Evolutionary conservation across 2,797 vertebrate genomes (phyloP), one percentile per base, ranked within the genome.

Genomic region (Kryptolebias ocellatus): DNA sequence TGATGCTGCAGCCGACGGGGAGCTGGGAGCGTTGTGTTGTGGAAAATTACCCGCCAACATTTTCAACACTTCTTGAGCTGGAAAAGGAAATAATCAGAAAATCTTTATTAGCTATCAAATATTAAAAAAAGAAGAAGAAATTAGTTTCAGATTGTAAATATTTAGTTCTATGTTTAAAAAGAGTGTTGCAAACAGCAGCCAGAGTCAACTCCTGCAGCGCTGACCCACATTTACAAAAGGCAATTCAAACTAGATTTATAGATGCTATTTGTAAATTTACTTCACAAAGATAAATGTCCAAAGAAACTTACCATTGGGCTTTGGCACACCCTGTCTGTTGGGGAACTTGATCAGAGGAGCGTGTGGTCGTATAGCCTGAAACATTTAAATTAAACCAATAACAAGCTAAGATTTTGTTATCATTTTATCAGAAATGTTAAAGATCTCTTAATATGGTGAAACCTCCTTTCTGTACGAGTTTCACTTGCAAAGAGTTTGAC

Each of bases 311-410:
- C 94, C 92, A 24, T 89, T 94, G 27, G 93, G 92, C 66, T 60
- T 92, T 24, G 83, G 66, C 0, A 78, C 0, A 6, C 55, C 83
- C 0, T 77, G 75, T 57, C 94, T 89, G 37, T 82, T 90, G n/a
- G 93, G 93, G 60, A 94, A 94, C 78, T 93, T 94, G 39, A 95
- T 95, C 71, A 94, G 75, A 20, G 93, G 94, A 14, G 91, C 49
- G 59, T 87, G 94, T 79, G 94, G 92, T 69, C 91, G 86, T 15
- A 95, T 78, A 78, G 78, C 92, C 94, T 95, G 84, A 20, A 44
- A 63, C 58, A n/a, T 14, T 42, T 3, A 42, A 42, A 24, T 24
- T 24, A 24, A 24, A 24, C 20, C 20, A 24, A 31, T 7, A 31
- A 4, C 2, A 31, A 31, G 4, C 4, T 31, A 31, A 31, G 31